A percentile compares a stretch with the other conserved stretches of the same genome.
Evolutionary conservation across 92 coral and sea anemone species (phyloP).

Genomic region (Zoanthus solanderi): DNA sequence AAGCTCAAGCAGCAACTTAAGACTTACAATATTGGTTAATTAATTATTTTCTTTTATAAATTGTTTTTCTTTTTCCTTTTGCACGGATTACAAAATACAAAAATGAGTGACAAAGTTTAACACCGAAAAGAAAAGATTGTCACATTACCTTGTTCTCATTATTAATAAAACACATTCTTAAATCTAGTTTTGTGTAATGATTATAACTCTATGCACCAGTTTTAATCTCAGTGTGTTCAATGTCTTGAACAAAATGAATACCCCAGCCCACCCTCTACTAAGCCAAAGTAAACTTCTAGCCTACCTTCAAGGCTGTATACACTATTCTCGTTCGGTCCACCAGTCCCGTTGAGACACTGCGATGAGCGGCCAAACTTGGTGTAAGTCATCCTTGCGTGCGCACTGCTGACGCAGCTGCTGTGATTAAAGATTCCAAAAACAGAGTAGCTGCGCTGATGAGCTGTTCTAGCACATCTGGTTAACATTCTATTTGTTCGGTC

Average conservation of each 20-base stretch:
- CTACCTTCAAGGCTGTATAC: conserved; percentile 41
- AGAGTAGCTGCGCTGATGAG: conserved; percentile 3
- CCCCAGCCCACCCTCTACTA: background rate
- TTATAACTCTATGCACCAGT: too few species aligned
- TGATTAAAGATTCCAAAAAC: conserved; percentile 33
- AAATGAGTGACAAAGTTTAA: too few species aligned
- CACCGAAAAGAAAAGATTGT: too few species aligned
- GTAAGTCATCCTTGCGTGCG: conserved; percentile 42
- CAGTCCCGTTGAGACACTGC: conserved; percentile 28
- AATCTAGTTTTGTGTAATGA: too few species aligned
- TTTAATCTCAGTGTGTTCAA: too few species aligned
- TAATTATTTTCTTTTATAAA: too few species aligned
- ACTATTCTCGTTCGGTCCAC: conserved; percentile 20
- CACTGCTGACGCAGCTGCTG: conserved; percentile 28
- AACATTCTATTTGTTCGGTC: background rate
- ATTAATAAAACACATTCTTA: too few species aligned
- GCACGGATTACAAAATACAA: too few species aligned
- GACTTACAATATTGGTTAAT: too few species aligned
- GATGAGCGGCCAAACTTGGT: conserved; percentile 40
- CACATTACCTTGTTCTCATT: too few species aligned
- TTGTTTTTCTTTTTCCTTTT: too few species aligned
- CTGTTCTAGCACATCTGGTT: background rate
- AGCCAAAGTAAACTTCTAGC: background rate
- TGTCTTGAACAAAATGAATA: background rate
- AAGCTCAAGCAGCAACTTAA: too few species aligned